These are phyloP conservation scores for Saturnia pavonia DNA, from an alignment of 2,888 invertebrate species.

Conservation along the genomic window DNA sequence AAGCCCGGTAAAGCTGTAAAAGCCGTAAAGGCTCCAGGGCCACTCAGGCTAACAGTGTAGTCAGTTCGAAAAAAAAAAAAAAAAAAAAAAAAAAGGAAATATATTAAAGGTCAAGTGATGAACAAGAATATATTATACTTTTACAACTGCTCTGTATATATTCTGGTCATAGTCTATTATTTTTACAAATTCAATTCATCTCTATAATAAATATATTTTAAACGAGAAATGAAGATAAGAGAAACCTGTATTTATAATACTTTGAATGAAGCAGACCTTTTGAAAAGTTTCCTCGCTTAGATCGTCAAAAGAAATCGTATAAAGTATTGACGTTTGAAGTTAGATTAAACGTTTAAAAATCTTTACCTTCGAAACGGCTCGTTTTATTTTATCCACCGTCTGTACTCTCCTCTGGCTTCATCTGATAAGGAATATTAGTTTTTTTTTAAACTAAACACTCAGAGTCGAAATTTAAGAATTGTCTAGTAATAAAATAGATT, in stretches of 20 bases:
- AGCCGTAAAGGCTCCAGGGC: too few relatives aligned
- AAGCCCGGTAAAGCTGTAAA: too few relatives aligned
- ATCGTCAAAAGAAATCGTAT: constrained; percentile 14
- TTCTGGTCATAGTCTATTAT: background rate
- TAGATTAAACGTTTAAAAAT: constrained; percentile 25
- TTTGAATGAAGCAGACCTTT: background rate
- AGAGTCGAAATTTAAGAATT: background rate
- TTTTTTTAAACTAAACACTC: background rate
- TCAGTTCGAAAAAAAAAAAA: too few relatives aligned
- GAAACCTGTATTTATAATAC: background rate
- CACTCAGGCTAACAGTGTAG: too few relatives aligned
- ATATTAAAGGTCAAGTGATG: too few relatives aligned
- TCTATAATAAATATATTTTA: background rate
- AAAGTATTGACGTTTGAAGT: constrained; percentile 14
- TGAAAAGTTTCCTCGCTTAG: background rate
- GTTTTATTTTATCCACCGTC: background rate
- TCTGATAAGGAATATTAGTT: constrained; percentile 7
- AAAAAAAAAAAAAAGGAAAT: too few relatives aligned
- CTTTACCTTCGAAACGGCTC: background rate
- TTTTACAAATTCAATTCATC: background rate
- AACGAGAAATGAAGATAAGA: background rate
- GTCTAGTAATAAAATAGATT: too few relatives aligned
- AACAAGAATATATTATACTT: too few relatives aligned
- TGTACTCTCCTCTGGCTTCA: background rate
- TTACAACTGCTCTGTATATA: too few relatives aligned